Base-by-base conservation (phyloP, 2,888 invertebrate genomes). In the Callinectes sapidus region DNA sequence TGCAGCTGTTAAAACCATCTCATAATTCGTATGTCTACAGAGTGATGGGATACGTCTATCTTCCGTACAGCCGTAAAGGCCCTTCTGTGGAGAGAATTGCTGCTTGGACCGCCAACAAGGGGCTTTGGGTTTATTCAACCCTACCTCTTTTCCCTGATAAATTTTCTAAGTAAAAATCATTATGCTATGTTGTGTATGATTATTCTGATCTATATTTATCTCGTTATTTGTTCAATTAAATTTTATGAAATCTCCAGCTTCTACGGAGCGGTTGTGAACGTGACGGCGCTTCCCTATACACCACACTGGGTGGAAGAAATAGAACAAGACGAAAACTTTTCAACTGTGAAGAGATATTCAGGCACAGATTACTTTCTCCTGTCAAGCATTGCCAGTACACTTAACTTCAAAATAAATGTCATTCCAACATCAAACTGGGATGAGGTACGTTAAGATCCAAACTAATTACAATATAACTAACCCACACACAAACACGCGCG, bases 251-350 rank as follows among this genome's bases (percentile, higher is more conserved):
- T 71, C 28, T 18, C 2, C 28, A 28, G 28, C 10, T 71, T 71
- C 71, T 23, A 61, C 42, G 92, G 92, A 1, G 39, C 61, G 6
- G 35, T 32, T 13, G 89, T 92, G 39, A 92, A 92, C 92, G 85
- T 92, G 55, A 92, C 92, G 5, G 92, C 86, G 16, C 86, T 92
- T 35, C 92, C 92, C 14, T 92, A 66, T n/a, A 39, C 89, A 14
- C 92, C 92, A 13, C 71, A 92, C 66, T 92, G 92, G 92, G 85
- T 16, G 23, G 88, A 87, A 18, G 18, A 42, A 81, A 92, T 55
- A 3, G 61, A n/a, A 2, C 3, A 16, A 35, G 18, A 54, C 23
- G 10, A 28, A 13, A 39, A 87, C 42, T 77, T 66, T 14, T 32
- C 77, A 10, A 13, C 16, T 18, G 23, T 14, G 14, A 87, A 28